Percentiles rank a stretch among this genome's conserved stretches.
Evolutionary conservation across 2,888 invertebrate species (phyloP).

Genomic region (Drosophila nr. perissopoda): DNA sequence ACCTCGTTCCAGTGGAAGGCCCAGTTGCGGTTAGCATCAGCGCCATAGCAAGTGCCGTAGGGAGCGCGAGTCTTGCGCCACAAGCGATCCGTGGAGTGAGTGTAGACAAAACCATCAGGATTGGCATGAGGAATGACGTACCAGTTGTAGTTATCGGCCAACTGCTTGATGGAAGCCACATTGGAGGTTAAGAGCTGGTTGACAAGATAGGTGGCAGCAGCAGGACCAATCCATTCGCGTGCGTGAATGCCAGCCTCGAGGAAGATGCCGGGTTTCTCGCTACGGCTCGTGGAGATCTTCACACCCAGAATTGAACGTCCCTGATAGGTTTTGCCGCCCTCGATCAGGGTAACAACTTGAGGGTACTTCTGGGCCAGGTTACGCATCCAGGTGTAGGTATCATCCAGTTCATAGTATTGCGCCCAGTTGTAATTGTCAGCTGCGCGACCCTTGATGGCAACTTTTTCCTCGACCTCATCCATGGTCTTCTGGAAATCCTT

Average conservation of each 20-base stretch:
- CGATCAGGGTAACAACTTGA: conserved; percentile 85
- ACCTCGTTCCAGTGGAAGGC: conserved; percentile 88
- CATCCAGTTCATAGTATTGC: conserved; percentile 79
- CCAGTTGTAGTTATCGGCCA: conserved; percentile 88
- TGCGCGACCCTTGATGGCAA: conserved; percentile 58
- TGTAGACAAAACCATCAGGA: conserved; percentile 91
- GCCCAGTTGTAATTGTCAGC: conserved; percentile 74
- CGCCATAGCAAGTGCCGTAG: conserved; percentile 87
- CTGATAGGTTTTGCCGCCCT: conserved; percentile 87
- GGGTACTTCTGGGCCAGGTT: conserved; percentile 85
- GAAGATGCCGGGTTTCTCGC: conserved; percentile 86
- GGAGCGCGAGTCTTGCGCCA: conserved; percentile 89
- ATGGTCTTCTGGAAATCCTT: conserved; percentile 84
- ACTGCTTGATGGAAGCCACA: conserved; percentile 83
- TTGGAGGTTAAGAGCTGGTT: conserved; percentile 87
- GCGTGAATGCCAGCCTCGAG: conserved; percentile 89
- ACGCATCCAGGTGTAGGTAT: conserved; percentile 87
- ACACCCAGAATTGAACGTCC: conserved; percentile 88
- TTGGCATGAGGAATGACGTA: conserved; percentile 91
- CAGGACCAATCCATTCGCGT: conserved; percentile 91
- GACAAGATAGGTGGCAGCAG: conserved; percentile 87
- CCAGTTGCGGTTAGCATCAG: conserved; percentile 93
- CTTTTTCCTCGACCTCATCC: conserved; percentile 66
- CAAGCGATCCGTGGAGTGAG: conserved; percentile 86
- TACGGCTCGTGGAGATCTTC: conserved; percentile 85